phyloP scores from a whole-genome alignment of 2,113 vertebrate genomes.

The Anthoscopus minutus region DNA sequence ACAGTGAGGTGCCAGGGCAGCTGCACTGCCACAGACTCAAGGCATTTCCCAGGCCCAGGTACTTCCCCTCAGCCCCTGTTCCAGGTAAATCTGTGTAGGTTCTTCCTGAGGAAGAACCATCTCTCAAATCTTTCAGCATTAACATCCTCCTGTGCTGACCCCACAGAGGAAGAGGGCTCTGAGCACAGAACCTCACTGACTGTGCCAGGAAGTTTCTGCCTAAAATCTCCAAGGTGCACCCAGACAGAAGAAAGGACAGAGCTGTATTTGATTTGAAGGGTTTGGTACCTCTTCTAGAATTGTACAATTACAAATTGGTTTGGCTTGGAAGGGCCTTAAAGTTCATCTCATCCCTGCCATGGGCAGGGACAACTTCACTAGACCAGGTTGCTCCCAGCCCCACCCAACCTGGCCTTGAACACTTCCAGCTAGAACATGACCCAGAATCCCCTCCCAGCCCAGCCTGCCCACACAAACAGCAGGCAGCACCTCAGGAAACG shows the following conservation, averaged over 20 bases:
- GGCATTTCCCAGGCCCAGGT: not conserved
- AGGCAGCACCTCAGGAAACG: rapidly evolving
- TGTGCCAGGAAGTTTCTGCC: not conserved
- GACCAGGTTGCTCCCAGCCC: not conserved
- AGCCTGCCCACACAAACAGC: not conserved
- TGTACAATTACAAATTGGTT: not conserved
- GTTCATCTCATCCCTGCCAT: not conserved
- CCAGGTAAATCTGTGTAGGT: rapidly evolving
- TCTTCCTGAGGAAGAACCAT: not conserved
- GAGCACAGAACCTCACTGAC: not conserved
- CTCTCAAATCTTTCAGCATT: not conserved
- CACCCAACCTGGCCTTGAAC: not conserved
- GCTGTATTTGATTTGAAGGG: not conserved
- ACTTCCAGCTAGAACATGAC: not conserved
- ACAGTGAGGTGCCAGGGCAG: not conserved
- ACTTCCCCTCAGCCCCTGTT: not conserved
- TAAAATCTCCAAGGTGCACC: not conserved
- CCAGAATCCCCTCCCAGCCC: not conserved
- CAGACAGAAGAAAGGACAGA: not conserved
- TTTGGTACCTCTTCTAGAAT: not conserved
- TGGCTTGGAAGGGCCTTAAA: not conserved
- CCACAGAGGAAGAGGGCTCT: not conserved
- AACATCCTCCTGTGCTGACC: rapidly evolving
- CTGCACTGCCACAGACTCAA: not conserved
- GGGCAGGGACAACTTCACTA: not conserved